phyloP scores from a whole-genome alignment of 2,888 invertebrate genomes.

The Galeopsomyia nigrocyanea region DNA sequence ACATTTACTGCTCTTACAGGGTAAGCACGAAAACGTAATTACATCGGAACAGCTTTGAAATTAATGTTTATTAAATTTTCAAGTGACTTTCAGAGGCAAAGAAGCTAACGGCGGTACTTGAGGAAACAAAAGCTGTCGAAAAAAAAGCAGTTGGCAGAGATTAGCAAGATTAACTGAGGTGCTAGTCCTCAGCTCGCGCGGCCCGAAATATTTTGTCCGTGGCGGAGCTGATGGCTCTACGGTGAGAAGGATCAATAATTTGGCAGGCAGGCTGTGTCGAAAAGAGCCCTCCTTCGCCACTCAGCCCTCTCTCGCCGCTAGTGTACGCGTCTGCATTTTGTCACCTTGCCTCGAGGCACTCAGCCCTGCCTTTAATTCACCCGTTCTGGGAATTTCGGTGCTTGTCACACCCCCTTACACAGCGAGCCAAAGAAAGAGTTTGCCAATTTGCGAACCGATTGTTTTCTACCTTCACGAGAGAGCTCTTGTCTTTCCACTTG shows the following conservation, averaged over 20 bases:
- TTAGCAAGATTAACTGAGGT: not conserved
- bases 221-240: conserved; percentile 50
- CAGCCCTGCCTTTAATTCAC: conserved; percentile 22
- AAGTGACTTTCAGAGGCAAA: no score
- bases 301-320: conserved; percentile 24
- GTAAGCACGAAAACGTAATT: no score
- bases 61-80: no score
- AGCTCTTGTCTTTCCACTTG: conserved; percentile 2
- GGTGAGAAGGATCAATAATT: conserved; percentile 55
- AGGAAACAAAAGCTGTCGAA: no score
- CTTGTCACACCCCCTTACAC: not conserved
- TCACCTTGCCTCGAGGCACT: conserved; percentile 9
- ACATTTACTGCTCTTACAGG: no score
- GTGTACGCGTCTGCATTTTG: conserved; percentile 6
- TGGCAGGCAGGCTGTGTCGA: conserved; percentile 44
- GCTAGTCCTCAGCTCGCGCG: not conserved
- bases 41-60: no score
- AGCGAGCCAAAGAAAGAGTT: conserved; percentile 25
- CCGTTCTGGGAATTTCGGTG: conserved; percentile 18
- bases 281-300: conserved; percentile 34
- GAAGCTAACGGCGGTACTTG: no score
- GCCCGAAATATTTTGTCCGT: conserved; percentile 55
- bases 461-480: conserved; percentile 52
- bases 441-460: conserved; percentile 58
- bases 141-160: no score